Conservation (phyloP, 2,113 vertebrate genomes). For the Pedetes capensis region DNA sequence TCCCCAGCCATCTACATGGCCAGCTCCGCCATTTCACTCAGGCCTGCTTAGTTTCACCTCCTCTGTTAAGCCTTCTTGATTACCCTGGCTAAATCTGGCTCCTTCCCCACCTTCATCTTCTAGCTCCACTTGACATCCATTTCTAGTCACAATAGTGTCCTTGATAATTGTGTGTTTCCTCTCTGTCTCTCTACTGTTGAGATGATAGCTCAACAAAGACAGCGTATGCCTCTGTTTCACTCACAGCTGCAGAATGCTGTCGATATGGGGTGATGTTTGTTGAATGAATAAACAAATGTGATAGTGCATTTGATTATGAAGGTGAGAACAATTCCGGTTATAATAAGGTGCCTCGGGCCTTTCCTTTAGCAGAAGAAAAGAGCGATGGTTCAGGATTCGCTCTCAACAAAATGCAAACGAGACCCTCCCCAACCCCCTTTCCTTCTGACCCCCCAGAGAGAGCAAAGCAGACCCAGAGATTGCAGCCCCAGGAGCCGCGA, state of each 20-base stretch:
- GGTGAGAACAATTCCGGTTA: neutral
- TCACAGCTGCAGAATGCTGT: neutral
- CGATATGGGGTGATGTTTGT: neutral
- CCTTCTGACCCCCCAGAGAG: neutral
- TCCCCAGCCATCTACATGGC: neutral
- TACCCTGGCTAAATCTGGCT: neutral
- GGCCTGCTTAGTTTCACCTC: neutral
- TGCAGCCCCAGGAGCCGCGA: slow-evolving; percentile 58
- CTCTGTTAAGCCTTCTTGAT: neutral
- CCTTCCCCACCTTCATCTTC: neutral
- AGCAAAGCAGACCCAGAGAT: neutral
- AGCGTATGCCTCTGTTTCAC: neutral
- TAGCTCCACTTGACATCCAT: neutral
- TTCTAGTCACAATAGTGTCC: rapidly evolving
- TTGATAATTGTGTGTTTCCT: too few species aligned
- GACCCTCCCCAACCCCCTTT: neutral
- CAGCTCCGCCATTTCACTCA: neutral
- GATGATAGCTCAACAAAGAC: rapidly evolving
- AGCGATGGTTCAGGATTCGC: neutral
- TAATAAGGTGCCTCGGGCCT: neutral
- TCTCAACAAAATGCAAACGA: neutral
- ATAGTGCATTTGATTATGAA: neutral
- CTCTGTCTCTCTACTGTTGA: rapidly evolving
- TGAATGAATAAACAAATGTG: neutral
- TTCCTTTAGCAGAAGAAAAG: neutral